Percentiles rank a stretch among this genome's conserved stretches.
These are phyloP conservation scores for Rhinophrynus dorsalis DNA, from an alignment of 2,797 vertebrate species.

Conservation along the genomic window DNA sequence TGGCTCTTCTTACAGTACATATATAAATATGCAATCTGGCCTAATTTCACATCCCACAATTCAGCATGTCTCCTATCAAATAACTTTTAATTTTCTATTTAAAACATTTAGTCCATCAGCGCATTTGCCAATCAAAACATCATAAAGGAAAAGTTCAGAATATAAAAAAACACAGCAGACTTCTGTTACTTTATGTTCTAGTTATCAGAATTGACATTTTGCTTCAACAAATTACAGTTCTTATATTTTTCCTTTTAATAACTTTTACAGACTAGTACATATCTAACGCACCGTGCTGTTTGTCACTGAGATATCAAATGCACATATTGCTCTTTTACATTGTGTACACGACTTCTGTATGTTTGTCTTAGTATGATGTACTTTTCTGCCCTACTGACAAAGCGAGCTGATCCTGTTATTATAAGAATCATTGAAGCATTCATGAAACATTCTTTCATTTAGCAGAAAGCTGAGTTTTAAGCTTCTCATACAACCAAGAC, in stretches of 20 bases:
- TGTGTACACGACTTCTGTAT: slow-evolving; percentile 44
- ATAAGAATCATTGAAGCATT: slow-evolving; percentile 46
- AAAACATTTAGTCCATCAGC: slow-evolving; percentile 48
- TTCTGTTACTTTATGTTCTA: slow-evolving; percentile 23
- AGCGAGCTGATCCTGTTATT: slow-evolving; percentile 42
- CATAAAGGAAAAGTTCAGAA: slow-evolving; percentile 22
- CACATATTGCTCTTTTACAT: slow-evolving; percentile 30
- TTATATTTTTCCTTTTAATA: slow-evolving; percentile 24
- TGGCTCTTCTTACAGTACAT: slow-evolving; percentile 33
- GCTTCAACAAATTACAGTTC: slow-evolving; percentile 11
- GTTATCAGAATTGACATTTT: slow-evolving; percentile 34
- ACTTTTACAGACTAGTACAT: slow-evolving; percentile 28
- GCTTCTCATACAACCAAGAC: slow-evolving; percentile 28
- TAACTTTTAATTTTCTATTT: slow-evolving; percentile 50
- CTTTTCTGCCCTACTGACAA: slow-evolving; percentile 37
- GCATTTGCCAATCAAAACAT: slow-evolving; percentile 44
- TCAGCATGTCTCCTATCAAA: slow-evolving; percentile 45
- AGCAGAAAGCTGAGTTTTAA: slow-evolving; percentile 35
- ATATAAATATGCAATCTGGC: slow-evolving; percentile 47
- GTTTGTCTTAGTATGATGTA: slow-evolving; percentile 36
- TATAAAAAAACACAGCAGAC: slow-evolving; percentile 14
- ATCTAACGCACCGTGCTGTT: slow-evolving; percentile 6
- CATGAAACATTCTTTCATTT: slow-evolving; percentile 40
- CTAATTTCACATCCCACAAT: slow-evolving; percentile 42
- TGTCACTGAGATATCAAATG: slow-evolving; percentile 33